Base-by-base conservation (phyloP, 2,113 vertebrate genomes). In the Tylochromis polylepis region DNA sequence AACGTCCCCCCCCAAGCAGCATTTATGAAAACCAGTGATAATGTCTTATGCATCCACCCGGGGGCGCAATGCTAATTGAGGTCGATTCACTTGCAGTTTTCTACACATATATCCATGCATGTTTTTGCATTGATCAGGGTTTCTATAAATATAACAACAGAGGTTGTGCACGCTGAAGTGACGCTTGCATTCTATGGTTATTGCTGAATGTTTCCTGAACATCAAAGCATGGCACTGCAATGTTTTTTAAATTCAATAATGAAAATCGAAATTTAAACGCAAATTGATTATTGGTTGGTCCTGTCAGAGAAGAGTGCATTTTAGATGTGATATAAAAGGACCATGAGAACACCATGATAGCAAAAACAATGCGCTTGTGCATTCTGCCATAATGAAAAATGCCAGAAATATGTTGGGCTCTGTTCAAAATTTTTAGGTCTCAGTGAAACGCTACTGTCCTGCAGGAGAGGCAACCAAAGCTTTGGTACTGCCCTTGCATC, bases 381-480 rank as follows among this genome's bases (percentile, higher is more conserved):
- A 34, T 31, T 31, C 4, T 31, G 29, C 3, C 53, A 55, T 20
- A 11, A 6, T 55, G 53, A 55, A 55, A 55, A 22, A 55, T 55
- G 10, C 11, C 20, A 55, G 53, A 55, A 55, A 22, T 55, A 55
- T 55, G 53, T 55, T 55, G 20, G 53, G 53, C 20, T 55, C 20
- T 22, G 53, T 55, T 5, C 10, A 11, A 1, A 55, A 55, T 22
- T 22, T 55, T 11, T 22, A 1, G 5, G 53, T 0, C 20, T 55
- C 10, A 55, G 20, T 55, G 53, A 55, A 55, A 56, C n/a, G 5
- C 5, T 56, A 11, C 53, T 55, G 20, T 11, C 22, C 53, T 55
- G 10, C 53, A 55, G 53, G 20, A 55, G 20, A 55, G 53, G 53
- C 20, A 55, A 55, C n/a, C n/a, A 1, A 55, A 55, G 53, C 10